phyloP scores from a whole-genome alignment of 2,888 invertebrate genomes.

The Argyresthia albistria region DNA sequence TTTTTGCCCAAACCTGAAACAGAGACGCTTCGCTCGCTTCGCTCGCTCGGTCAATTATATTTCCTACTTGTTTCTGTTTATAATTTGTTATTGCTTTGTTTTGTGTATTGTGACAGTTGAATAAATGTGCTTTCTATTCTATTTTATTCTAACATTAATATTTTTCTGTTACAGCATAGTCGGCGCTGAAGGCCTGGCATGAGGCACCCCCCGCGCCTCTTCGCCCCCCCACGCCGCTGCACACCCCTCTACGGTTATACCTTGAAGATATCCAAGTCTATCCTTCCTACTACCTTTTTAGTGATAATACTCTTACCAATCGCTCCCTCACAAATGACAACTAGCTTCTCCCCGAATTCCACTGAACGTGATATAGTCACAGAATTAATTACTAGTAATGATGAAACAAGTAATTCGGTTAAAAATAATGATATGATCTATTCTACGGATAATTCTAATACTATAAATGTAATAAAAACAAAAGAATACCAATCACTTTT shows the following conservation, averaged over 20 bases:
- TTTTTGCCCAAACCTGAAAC: too few relatives aligned
- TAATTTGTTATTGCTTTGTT: too few relatives aligned
- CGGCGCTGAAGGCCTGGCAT: slow-evolving; percentile 53
- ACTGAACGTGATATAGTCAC: neutral
- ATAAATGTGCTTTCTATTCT: too few relatives aligned
- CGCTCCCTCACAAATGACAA: slow-evolving; percentile 37
- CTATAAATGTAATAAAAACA: neutral
- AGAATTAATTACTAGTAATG: too few relatives aligned
- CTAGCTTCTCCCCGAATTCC: slow-evolving; percentile 10
- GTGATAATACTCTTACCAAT: slow-evolving; percentile 27
- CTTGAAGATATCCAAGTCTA: slow-evolving; percentile 32
- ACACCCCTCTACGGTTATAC: slow-evolving; percentile 45
- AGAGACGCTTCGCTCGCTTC: too few relatives aligned
- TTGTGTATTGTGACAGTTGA: too few relatives aligned
- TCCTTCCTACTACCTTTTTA: slow-evolving; percentile 28
- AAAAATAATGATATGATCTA: too few relatives aligned
- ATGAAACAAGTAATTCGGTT: neutral
- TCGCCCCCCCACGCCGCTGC: slow-evolving; percentile 36
- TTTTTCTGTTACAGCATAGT: slow-evolving; percentile 34
- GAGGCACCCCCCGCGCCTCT: slow-evolving; percentile 43
- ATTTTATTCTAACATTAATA: too few relatives aligned
- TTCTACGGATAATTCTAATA: neutral
- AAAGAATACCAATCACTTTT: slow-evolving; percentile 38
- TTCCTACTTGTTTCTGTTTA: too few relatives aligned
- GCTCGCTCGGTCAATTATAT: too few relatives aligned